phyloP scores from a whole-genome alignment of 2,888 invertebrate genomes.

The Litoditis marina region DNA sequence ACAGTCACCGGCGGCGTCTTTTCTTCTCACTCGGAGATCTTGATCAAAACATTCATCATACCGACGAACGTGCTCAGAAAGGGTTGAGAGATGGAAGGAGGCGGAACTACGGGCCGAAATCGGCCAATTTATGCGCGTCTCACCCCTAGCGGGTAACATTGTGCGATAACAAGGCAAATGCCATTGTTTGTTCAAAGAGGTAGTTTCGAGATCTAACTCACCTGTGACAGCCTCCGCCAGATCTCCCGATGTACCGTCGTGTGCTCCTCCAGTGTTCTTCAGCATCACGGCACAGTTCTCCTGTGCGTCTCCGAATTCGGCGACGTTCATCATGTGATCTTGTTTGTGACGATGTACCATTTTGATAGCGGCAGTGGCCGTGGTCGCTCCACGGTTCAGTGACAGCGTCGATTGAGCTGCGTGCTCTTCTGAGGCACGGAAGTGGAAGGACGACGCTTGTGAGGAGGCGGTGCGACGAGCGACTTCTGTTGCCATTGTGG shows the following conservation, averaged over 20 bases:
- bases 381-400: constrained; percentile 3
- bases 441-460: neutral
- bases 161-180: constrained; percentile 19
- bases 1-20: constrained; percentile 29
- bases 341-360: constrained; percentile 24
- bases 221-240: constrained; percentile 51
- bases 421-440: constrained; percentile 9
- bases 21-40: constrained; percentile 34
- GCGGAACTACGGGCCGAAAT: constrained; percentile 12
- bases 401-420: constrained; percentile 5
- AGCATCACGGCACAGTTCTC: constrained; percentile 57
- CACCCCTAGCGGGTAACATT: constrained; percentile 17
- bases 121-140: constrained; percentile 5
- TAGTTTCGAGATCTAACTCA: constrained; percentile 30
- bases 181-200: constrained; percentile 15
- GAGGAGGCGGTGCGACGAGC: constrained; percentile 3
- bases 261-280: constrained; percentile 50
- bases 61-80: constrained; percentile 10
- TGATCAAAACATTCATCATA: constrained; percentile 4
- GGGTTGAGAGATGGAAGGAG: constrained; percentile 19
- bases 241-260: constrained; percentile 35
- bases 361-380: constrained; percentile 11
- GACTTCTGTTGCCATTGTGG: constrained; percentile 16
- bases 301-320: constrained; percentile 46
- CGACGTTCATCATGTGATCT: constrained; percentile 25